Percentiles rank a stretch among this genome's conserved stretches.
Evolutionary conservation across 1,140 invertebrate species (phyloP).

Genomic region (Planococcus citri): DNA sequence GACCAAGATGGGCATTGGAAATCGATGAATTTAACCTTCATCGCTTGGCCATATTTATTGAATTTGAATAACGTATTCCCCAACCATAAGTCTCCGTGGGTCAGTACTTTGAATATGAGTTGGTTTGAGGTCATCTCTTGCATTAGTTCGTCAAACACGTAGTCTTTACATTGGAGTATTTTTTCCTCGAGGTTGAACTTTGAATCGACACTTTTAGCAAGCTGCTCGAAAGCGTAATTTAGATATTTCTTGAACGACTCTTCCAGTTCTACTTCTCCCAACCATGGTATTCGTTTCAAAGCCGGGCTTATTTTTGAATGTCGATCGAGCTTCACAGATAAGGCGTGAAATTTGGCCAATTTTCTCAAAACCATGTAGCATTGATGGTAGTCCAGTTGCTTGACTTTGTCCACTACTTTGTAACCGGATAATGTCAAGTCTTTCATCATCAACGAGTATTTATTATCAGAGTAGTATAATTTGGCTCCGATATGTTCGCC

Average conservation of each 20-base stretch:
- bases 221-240: too few species aligned
- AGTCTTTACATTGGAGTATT: too few species aligned
- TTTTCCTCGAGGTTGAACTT: too few species aligned
- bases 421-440: neutral
- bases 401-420: neutral
- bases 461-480: neutral
- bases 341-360: neutral
- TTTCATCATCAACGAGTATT: neutral
- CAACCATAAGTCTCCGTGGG: slow-evolving; percentile 63
- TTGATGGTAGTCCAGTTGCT: neutral
- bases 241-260: too few species aligned
- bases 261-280: too few species aligned
- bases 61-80: slow-evolving; percentile 58
- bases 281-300: too few species aligned
- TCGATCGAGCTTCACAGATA: neutral
- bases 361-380: neutral
- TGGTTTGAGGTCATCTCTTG: too few species aligned
- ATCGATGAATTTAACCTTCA: slow-evolving; percentile 35
- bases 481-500: neutral
- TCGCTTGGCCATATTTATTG: slow-evolving; percentile 36
- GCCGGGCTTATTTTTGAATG: neutral
- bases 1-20: neutral
- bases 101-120: slow-evolving; percentile 43
- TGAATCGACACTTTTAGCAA: too few species aligned
- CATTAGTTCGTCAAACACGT: too few species aligned